Percentiles rank a stretch among this genome's conserved stretches.
Evolutionary conservation across 2,888 invertebrate species (phyloP).

Genomic region (Agelastica alni): DNA sequence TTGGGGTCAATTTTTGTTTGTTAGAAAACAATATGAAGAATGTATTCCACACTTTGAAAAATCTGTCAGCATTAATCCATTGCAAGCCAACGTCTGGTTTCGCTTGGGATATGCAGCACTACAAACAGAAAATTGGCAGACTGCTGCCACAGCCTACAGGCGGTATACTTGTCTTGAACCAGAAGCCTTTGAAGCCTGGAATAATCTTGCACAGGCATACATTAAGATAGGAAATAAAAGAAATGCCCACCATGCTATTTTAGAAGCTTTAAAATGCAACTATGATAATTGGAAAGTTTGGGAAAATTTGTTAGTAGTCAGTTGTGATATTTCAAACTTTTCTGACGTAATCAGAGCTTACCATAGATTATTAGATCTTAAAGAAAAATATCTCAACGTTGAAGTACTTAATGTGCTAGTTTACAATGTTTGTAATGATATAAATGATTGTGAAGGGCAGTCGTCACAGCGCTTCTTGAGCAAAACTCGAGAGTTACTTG

Average conservation of each 20-base stretch:
- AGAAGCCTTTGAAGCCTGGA: constrained; percentile 95
- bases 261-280: constrained; percentile 89
- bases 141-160: constrained; percentile 83
- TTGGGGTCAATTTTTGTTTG: constrained; percentile 81
- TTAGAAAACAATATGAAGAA: constrained; percentile 74
- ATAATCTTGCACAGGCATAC: constrained; percentile 93
- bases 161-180: constrained; percentile 87
- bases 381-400: constrained; percentile 75
- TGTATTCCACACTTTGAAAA: constrained; percentile 81
- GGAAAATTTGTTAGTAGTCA: constrained; percentile 92
- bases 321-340: constrained; percentile 84
- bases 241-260: constrained; percentile 81
- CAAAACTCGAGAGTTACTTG: constrained; percentile 46
- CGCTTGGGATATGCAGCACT: constrained; percentile 86
- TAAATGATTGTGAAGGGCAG: constrained; percentile 65
- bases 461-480: constrained; percentile 52
- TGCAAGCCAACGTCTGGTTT: constrained; percentile 87
- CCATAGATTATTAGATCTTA: constrained; percentile 84
- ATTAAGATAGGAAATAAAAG: constrained; percentile 84
- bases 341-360: constrained; percentile 84
- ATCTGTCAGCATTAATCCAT: constrained; percentile 82
- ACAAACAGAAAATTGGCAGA: constrained; percentile 76
- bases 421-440: constrained; percentile 68
- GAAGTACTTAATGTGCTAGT: constrained; percentile 76
- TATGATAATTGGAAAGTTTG: constrained; percentile 94